A percentile compares a stretch with the other conserved stretches of the same genome.
These are phyloP conservation scores for Drosophila navojoa DNA, from an alignment of 1,140 invertebrate genomes.

Conservation along the genomic window DNA sequence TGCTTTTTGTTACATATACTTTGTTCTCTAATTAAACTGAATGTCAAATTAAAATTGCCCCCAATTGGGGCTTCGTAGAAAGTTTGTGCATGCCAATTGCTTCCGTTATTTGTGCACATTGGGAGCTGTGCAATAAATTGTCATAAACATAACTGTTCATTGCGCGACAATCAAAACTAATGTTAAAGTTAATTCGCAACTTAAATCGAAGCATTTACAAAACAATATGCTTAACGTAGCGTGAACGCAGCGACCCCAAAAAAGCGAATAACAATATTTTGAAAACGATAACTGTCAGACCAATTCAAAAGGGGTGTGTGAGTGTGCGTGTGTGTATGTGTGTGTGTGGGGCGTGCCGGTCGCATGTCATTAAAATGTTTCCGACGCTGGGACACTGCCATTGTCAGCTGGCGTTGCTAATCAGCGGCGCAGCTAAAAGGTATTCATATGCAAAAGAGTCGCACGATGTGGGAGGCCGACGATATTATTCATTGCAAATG, in stretches of 20 bases:
- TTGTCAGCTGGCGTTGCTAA: slow-evolving; percentile 75
- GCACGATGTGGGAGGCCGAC: slow-evolving; percentile 12
- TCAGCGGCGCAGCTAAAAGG: slow-evolving; percentile 69
- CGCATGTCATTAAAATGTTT: slow-evolving; percentile 77
- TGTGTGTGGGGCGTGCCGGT: slow-evolving; percentile 21
- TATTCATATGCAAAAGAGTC: slow-evolving; percentile 78
- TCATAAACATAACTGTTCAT: slow-evolving; percentile 55
- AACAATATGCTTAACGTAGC: slow-evolving; percentile 64
- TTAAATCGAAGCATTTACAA: slow-evolving; percentile 59
- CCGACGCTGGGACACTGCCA: slow-evolving; percentile 52
- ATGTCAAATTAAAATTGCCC: no score
- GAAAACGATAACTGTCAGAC: slow-evolving; percentile 76
- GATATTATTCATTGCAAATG: slow-evolving; percentile 79
- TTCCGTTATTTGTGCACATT: slow-evolving; percentile 3
- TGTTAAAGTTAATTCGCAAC: slow-evolving; percentile 56
- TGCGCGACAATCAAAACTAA: slow-evolving; percentile 68
- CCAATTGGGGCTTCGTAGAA: neutral
- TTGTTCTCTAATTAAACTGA: no score
- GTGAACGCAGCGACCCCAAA: slow-evolving; percentile 43
- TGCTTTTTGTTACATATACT: no score
- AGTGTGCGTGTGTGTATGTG: neutral
- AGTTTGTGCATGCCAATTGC: slow-evolving; percentile 13
- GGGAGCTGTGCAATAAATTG: slow-evolving; percentile 46
- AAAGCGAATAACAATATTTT: slow-evolving; percentile 66
- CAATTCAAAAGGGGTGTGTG: slow-evolving; percentile 22